Conservation (phyloP, 2,888 invertebrate genomes). For the Anthophora plumipes region DNA sequence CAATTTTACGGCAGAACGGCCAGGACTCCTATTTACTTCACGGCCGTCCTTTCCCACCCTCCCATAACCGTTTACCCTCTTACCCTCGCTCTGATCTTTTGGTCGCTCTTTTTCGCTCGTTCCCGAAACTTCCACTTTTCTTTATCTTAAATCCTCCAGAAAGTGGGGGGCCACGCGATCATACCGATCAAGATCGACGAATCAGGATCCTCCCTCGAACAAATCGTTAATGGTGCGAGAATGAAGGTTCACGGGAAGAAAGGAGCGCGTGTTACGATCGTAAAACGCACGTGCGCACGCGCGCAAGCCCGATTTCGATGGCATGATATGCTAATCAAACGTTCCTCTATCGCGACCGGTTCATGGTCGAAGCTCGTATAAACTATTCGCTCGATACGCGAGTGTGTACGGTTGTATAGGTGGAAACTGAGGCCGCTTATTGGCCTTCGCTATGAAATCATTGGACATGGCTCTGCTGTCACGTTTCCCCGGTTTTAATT, state of each 20-base stretch:
- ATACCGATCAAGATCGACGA: slow-evolving; percentile 44
- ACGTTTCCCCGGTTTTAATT: slow-evolving; percentile 57
- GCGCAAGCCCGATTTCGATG: slow-evolving; percentile 20
- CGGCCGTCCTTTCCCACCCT: slow-evolving; percentile 75
- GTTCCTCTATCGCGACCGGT: slow-evolving; percentile 20
- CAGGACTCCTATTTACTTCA: slow-evolving; percentile 84
- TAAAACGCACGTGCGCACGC: no score
- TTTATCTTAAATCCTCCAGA: slow-evolving; percentile 59
- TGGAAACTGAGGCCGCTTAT: slow-evolving; percentile 5
- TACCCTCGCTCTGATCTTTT: slow-evolving; percentile 36
- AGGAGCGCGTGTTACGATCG: slow-evolving; percentile 12
- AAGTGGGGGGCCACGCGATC: slow-evolving; percentile 52
- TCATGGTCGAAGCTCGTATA: slow-evolving; percentile 15
- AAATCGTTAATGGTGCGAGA: slow-evolving; percentile 42
- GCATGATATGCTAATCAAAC: slow-evolving; percentile 44
- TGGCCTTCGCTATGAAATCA: slow-evolving; percentile 30
- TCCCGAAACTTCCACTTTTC: slow-evolving; percentile 20
- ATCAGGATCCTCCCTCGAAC: slow-evolving; percentile 20
- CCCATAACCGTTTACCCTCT: slow-evolving; percentile 60
- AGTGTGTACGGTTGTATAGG: not conserved
- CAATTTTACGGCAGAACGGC: slow-evolving; percentile 84
- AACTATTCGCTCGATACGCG: slow-evolving; percentile 27
- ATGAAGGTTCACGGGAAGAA: not conserved
- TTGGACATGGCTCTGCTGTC: slow-evolving; percentile 22
- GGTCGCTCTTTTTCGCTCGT: slow-evolving; percentile 18